These are phyloP conservation scores for Porites lutea DNA, from an alignment of 64 coral and sea anemone species.

Conservation along the genomic window DNA sequence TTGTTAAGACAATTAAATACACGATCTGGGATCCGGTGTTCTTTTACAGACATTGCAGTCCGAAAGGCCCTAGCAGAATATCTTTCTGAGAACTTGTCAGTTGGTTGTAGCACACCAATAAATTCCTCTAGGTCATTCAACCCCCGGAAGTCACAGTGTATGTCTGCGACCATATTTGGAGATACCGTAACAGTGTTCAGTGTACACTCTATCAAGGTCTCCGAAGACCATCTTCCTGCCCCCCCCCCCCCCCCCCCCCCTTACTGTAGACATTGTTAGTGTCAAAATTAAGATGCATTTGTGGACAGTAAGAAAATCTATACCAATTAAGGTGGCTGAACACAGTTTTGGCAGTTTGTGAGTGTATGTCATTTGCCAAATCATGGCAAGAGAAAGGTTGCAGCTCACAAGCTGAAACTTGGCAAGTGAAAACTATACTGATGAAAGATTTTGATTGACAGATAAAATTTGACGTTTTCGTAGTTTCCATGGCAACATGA, in stretches of 20 bases:
- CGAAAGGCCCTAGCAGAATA: background rate
- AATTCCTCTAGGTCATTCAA: background rate
- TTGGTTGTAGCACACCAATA: constrained; percentile 45
- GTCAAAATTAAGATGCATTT: constrained; percentile 47
- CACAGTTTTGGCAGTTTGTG: too few species aligned
- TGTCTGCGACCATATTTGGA: constrained; percentile 29
- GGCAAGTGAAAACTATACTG: too few species aligned
- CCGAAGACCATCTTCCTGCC: constrained; percentile 2
- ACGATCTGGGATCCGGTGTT: background rate
- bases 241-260: too few species aligned
- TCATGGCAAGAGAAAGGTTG: too few species aligned
- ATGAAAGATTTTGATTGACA: too few species aligned
- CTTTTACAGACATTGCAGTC: constrained; percentile 20
- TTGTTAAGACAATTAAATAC: constrained; percentile 16
- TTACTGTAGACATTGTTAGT: background rate
- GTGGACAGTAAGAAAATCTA: constrained; percentile 48
- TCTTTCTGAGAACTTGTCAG: too few species aligned
- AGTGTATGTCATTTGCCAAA: too few species aligned
- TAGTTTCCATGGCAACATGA: too few species aligned
- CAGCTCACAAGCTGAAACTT: too few species aligned
- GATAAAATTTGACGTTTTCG: too few species aligned
- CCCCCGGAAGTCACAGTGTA: background rate
- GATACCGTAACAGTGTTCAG: constrained; percentile 36
- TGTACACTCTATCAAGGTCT: constrained; percentile 17
- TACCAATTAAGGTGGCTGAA: too few species aligned